These are phyloP conservation scores for Leptobrachium leishanense DNA, from an alignment of 2,113 vertebrate genomes.

Conservation along the genomic window DNA sequence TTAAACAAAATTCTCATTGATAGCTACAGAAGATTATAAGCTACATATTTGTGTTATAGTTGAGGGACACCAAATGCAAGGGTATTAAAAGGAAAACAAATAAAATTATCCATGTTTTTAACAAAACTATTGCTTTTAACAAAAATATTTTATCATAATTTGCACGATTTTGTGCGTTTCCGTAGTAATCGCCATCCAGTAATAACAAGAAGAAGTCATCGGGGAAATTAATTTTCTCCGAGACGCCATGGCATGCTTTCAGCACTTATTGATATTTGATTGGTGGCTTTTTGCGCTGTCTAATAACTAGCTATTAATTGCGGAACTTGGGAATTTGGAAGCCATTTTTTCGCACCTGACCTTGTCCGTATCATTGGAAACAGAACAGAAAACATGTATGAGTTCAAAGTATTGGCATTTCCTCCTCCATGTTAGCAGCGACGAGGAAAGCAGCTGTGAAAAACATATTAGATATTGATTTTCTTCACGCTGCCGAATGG, in stretches of 20 bases:
- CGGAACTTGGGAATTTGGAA: slow-evolving; percentile 56
- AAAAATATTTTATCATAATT: slow-evolving; percentile 17
- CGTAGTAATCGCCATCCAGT: too few relatives aligned
- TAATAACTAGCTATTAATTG: slow-evolving; percentile 51
- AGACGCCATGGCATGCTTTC: slow-evolving; percentile 34
- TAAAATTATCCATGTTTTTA: slow-evolving; percentile 12
- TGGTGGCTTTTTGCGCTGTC: slow-evolving; percentile 31
- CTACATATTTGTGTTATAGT: neutral
- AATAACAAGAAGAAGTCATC: slow-evolving; percentile 49
- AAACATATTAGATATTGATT: slow-evolving; percentile 84
- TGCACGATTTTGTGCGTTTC: slow-evolving; percentile 2
- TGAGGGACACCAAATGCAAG: neutral
- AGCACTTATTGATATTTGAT: slow-evolving; percentile 37
- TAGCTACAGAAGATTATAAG: neutral
- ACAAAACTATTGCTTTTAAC: too few relatives aligned
- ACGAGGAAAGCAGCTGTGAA: slow-evolving; percentile 76
- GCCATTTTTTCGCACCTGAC: slow-evolving; percentile 63
- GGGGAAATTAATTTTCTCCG: slow-evolving; percentile 11
- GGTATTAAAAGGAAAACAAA: neutral
- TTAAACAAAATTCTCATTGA: neutral
- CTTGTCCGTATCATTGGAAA: slow-evolving; percentile 63
- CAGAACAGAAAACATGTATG: slow-evolving; percentile 65
- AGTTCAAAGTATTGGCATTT: slow-evolving; percentile 74
- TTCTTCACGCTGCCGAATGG: slow-evolving; percentile 61
- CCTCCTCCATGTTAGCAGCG: slow-evolving; percentile 59